A percentile compares a stretch with the other conserved stretches of the same genome.
Evolutionary conservation across 2,113 vertebrate species (phyloP).

Genomic region (Physeter macrocephalus): DNA sequence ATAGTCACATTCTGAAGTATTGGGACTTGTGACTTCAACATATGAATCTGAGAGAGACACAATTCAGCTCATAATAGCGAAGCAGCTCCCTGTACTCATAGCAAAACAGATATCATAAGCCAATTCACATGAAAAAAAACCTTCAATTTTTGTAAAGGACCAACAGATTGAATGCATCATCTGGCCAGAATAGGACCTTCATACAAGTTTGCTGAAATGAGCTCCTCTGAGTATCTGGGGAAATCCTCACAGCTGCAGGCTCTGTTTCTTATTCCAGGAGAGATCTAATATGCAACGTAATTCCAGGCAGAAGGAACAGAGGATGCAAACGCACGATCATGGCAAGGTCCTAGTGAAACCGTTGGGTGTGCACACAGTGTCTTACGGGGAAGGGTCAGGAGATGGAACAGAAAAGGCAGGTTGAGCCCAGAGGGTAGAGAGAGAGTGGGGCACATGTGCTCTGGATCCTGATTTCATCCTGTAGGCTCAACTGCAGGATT

Average conservation of each 20-base stretch:
- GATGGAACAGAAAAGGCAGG: not conserved
- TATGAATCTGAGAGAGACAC: not conserved
- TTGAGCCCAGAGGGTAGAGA: not conserved
- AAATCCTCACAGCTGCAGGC: not conserved
- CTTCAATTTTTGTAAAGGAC: not conserved
- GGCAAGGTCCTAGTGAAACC: not conserved
- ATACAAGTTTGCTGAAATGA: not conserved
- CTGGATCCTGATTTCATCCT: not conserved
- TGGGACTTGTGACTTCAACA: not conserved
- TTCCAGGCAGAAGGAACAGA: not conserved
- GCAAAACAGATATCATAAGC: not conserved
- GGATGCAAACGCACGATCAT: not conserved
- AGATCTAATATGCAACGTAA: not conserved
- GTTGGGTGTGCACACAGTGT: not conserved
- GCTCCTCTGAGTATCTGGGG: not conserved
- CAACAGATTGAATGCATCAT: not conserved
- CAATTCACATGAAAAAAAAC: not conserved
- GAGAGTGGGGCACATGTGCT: not conserved
- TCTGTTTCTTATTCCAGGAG: not conserved
- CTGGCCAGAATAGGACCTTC: not conserved
- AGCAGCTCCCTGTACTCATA: not conserved
- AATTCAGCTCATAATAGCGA: not conserved
- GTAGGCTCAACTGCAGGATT: not conserved
- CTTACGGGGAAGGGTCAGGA: not conserved
- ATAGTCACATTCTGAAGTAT: not conserved